Percentiles rank a stretch among this genome's conserved stretches.
Conservation (phyloP, 2,113 vertebrate species). For the Myanophis thanlyinensis region DNA sequence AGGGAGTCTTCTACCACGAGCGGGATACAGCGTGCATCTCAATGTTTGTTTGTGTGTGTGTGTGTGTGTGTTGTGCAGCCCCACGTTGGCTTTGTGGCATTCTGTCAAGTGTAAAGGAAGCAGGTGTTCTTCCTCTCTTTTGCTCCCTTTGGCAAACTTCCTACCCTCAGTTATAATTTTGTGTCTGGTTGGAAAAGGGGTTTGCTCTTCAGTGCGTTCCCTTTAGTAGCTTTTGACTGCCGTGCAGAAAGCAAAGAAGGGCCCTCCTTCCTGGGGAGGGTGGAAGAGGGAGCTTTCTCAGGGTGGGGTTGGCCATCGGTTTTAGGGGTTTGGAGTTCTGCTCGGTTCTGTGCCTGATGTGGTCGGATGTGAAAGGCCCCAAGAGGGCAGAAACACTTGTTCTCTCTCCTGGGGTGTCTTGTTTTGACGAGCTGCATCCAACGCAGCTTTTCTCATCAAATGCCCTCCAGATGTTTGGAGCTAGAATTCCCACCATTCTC, state of each 20-base stretch:
- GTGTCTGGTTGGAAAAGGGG: constrained; percentile 38
- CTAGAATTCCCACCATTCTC: neutral
- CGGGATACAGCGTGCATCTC: neutral
- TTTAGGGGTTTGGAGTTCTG: neutral
- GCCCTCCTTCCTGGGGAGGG: neutral
- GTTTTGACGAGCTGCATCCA: neutral
- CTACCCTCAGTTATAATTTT: constrained; percentile 47
- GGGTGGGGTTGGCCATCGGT: neutral
- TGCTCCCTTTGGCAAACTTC: constrained; percentile 41
- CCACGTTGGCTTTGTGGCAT: neutral
- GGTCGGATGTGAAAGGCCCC: neutral
- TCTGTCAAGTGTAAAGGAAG: constrained; percentile 26
- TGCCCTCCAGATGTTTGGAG: neutral
- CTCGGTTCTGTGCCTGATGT: neutral
- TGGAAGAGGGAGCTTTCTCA: neutral
- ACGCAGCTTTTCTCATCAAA: neutral
- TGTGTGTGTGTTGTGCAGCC: neutral
- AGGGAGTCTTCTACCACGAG: neutral
- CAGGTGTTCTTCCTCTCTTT: constrained; percentile 12
- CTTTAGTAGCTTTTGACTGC: constrained; percentile 28
- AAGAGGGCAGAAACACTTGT: neutral
- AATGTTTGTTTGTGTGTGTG: no score
- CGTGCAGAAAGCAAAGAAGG: neutral
- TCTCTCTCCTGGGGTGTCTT: neutral
- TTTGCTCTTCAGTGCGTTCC: constrained; percentile 21